Conservation (phyloP, 1,140 invertebrate species). For the Heliconius nattereri region DNA sequence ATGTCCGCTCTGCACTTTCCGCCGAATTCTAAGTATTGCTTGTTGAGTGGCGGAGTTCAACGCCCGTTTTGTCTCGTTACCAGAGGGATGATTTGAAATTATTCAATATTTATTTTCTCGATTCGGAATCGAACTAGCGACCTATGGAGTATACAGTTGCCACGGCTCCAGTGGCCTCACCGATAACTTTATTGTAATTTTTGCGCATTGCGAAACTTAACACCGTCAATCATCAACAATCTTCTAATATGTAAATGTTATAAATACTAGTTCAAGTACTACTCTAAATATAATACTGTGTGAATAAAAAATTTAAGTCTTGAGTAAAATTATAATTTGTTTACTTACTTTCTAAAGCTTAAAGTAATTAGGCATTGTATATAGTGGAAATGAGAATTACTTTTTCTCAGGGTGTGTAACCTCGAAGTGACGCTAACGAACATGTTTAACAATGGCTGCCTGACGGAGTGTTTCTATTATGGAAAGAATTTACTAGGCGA, state of each 20-base stretch:
- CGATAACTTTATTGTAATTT: background rate
- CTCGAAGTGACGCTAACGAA: constrained; percentile 58
- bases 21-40: no score
- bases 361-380: background rate
- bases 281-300: background rate
- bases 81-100: no score
- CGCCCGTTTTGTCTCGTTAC: no score
- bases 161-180: no score
- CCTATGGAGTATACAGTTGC: no score
- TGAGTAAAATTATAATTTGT: background rate
- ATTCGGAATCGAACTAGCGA: no score
- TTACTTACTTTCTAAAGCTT: background rate
- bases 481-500: constrained; percentile 52
- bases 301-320: no score
- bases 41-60: no score
- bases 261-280: no score
- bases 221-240: background rate
- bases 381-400: constrained; percentile 16
- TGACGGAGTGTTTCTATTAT: constrained; percentile 57
- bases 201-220: background rate
- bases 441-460: constrained; percentile 57
- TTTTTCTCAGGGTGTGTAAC: constrained; percentile 60
- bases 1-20: no score
- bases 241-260: no score
- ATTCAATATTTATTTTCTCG: no score